These are phyloP conservation scores for Pseudobourletiella spinata DNA, from an alignment of 1,140 invertebrate genomes.

Conservation along the genomic window DNA sequence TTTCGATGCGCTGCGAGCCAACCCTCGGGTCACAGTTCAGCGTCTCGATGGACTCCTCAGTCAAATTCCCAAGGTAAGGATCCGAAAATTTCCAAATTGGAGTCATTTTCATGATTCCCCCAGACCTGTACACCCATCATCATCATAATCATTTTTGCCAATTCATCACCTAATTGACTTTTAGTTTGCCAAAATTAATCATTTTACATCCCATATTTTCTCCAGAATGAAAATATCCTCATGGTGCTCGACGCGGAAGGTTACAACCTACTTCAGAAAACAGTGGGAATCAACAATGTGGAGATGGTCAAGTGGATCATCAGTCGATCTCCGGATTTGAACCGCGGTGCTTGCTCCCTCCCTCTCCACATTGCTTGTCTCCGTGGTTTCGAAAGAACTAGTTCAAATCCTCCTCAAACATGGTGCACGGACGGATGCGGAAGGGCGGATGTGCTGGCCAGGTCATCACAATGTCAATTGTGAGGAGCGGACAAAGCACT, in stretches of 20 bases:
- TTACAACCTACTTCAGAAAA: slow-evolving; percentile 62
- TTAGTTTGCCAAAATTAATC: too few species aligned
- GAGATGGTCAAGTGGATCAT: slow-evolving; percentile 59
- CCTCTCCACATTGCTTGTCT: slow-evolving; percentile 63
- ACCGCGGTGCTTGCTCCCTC: slow-evolving; percentile 59
- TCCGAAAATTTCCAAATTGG: slow-evolving; percentile 41
- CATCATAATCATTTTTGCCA: slow-evolving; percentile 2
- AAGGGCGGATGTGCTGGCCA: slow-evolving; percentile 55
- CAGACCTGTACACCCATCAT: too few species aligned
- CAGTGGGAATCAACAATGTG: slow-evolving; percentile 60
- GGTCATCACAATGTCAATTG: slow-evolving; percentile 60
- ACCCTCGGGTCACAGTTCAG: slow-evolving; percentile 54
- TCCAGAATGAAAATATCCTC: slow-evolving; percentile 57
- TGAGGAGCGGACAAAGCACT: slow-evolving; percentile 51
- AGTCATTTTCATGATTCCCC: too few species aligned
- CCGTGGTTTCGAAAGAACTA: slow-evolving; percentile 52
- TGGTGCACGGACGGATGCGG: slow-evolving; percentile 45
- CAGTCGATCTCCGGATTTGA: slow-evolving; percentile 55
- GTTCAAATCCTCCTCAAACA: slow-evolving; percentile 46
- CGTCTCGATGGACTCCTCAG: slow-evolving; percentile 49
- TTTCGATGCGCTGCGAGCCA: slow-evolving; percentile 56
- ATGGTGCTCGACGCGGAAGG: slow-evolving; percentile 57
- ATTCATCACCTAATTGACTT: slow-evolving; percentile 4
- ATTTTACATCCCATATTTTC: too few species aligned
- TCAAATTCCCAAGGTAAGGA: slow-evolving; percentile 57